A percentile compares a stretch with the other conserved stretches of the same genome.
phyloP scores from a whole-genome alignment of 2,113 vertebrate genomes.

The Xiphophorus maculatus region DNA sequence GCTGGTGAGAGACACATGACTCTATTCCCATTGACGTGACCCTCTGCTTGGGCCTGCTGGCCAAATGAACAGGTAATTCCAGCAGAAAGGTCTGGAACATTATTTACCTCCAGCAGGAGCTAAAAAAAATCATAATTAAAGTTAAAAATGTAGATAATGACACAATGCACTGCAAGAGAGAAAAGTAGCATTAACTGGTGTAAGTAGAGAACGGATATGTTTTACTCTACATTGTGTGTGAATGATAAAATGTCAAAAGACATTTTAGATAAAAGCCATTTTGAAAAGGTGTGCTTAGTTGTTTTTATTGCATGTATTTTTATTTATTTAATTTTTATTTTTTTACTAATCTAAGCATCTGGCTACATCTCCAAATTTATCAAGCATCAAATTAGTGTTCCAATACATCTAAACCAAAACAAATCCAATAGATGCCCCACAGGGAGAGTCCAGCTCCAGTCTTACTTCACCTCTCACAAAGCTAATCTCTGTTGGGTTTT shows the following conservation, averaged over 20 bases:
- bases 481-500: slow-evolving; percentile 22
- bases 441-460: slow-evolving; percentile 6
- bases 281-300: background rate
- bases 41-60: slow-evolving; percentile 86
- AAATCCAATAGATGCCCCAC: slow-evolving; percentile 12
- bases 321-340: background rate
- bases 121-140: slow-evolving; percentile 40
- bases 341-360: slow-evolving; percentile 1
- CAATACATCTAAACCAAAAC: slow-evolving; percentile 21
- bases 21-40: slow-evolving; percentile 85
- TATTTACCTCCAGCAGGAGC: slow-evolving; percentile 88
- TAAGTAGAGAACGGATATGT: background rate
- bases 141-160: background rate
- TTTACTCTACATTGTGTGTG: background rate
- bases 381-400: slow-evolving; percentile 15
- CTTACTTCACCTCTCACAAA: slow-evolving; percentile 21
- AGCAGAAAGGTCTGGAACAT: slow-evolving; percentile 86
- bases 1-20: slow-evolving; percentile 89
- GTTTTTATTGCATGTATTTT: background rate
- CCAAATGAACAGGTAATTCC: slow-evolving; percentile 90
- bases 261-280: background rate
- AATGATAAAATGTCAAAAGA: background rate
- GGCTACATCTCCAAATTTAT: slow-evolving; percentile 12
- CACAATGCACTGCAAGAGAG: background rate
- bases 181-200: background rate